Evolutionary conservation across 1,140 invertebrate genomes (phyloP).

Genomic region (Trachymyrmex septentrionalis): DNA sequence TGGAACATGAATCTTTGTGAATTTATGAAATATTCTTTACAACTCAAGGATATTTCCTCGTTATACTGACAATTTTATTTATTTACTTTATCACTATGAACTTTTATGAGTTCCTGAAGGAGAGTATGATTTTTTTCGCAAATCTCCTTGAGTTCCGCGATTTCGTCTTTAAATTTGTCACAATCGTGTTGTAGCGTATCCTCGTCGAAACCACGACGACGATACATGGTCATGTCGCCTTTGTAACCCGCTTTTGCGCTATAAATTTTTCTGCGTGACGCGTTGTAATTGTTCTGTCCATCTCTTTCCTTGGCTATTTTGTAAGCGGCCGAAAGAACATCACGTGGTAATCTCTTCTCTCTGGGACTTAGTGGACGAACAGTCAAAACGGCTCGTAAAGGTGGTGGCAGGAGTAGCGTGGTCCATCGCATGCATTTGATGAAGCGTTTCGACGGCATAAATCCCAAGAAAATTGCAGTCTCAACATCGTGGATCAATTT

Average conservation of each 20-base stretch:
- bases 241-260: slow-evolving; percentile 66
- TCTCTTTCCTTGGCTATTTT: slow-evolving; percentile 89
- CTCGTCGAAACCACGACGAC: slow-evolving; percentile 57
- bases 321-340: slow-evolving; percentile 91
- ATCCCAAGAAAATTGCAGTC: slow-evolving; percentile 90
- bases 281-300: slow-evolving; percentile 84
- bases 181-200: slow-evolving; percentile 50
- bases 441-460: slow-evolving; percentile 90
- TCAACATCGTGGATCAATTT: slow-evolving; percentile 92
- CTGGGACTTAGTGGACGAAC: slow-evolving; percentile 93
- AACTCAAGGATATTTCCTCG: slow-evolving; percentile 4
- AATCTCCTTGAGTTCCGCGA: slow-evolving; percentile 77
- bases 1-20: not conserved
- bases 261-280: slow-evolving; percentile 69
- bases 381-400: slow-evolving; percentile 92
- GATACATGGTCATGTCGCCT: slow-evolving; percentile 66
- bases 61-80: slow-evolving; percentile 51
- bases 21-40: not conserved
- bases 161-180: slow-evolving; percentile 74
- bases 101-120: slow-evolving; percentile 76
- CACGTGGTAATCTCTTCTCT: slow-evolving; percentile 92
- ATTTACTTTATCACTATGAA: slow-evolving; percentile 60
- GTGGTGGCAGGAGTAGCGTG: slow-evolving; percentile 91
- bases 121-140: slow-evolving; percentile 80
- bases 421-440: slow-evolving; percentile 91